Conservation (phyloP, 2,888 invertebrate species). For the Tuberolachnus salignus region DNA sequence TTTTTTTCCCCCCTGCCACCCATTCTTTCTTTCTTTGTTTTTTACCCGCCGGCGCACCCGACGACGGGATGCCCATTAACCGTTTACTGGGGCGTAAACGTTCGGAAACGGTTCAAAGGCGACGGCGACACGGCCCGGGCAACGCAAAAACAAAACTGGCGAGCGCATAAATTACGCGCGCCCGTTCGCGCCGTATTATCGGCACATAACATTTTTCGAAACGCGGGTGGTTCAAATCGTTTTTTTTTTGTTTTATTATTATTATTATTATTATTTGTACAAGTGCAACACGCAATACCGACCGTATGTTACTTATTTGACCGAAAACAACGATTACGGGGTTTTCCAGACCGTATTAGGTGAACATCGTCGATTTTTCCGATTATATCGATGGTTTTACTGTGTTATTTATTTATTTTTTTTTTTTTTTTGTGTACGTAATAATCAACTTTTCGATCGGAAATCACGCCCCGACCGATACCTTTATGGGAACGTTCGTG, state of each 20-base stretch:
- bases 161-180: slow-evolving; percentile 23
- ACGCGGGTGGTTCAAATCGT: background rate
- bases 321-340: background rate
- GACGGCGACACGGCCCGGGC: no score
- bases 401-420: background rate
- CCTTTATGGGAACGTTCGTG: no score
- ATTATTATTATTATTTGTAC: no score
- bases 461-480: no score
- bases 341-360: no score
- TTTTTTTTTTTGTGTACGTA: background rate
- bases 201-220: background rate
- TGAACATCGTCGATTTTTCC: no score
- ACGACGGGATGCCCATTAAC: slow-evolving; percentile 47
- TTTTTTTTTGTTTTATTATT: background rate
- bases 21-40: background rate
- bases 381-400: no score
- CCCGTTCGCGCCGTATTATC: slow-evolving; percentile 3
- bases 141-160: slow-evolving; percentile 17
- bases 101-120: slow-evolving; percentile 35
- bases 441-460: no score
- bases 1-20: no score
- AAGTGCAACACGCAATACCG: no score
- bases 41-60: background rate
- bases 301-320: background rate
- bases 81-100: slow-evolving; percentile 48